phyloP scores from a whole-genome alignment of 2,797 vertebrate genomes.

The Oreonectes daqikongensis region DNA sequence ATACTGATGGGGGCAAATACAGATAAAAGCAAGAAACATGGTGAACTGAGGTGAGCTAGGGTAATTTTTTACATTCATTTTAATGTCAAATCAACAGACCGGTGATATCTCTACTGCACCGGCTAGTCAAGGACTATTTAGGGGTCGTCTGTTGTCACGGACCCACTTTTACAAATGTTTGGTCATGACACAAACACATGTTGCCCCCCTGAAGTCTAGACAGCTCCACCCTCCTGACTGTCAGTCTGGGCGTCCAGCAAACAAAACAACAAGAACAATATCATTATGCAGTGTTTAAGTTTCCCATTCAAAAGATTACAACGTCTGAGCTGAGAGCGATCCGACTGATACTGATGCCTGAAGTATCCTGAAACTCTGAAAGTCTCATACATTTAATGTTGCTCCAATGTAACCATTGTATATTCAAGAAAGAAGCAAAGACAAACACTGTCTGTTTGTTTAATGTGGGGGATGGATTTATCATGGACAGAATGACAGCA shows the following conservation, averaged over 20 bases:
- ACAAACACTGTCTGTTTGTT: constrained; percentile 42
- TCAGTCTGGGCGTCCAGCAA: constrained; percentile 37
- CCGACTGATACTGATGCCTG: constrained; percentile 6
- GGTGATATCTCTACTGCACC: neutral
- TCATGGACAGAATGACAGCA: constrained; percentile 20
- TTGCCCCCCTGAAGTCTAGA: constrained; percentile 28
- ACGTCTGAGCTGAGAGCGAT: constrained; percentile 33
- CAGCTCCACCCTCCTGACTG: constrained; percentile 32
- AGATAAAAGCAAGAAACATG: neutral
- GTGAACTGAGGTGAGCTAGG: neutral
- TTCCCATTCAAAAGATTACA: constrained; percentile 35
- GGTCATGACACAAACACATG: constrained; percentile 35
- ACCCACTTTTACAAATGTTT: constrained; percentile 20
- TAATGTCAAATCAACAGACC: neutral
- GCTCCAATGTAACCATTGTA: neutral
- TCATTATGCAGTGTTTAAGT: constrained; percentile 30
- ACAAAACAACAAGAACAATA: constrained; percentile 50
- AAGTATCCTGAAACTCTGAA: constrained; percentile 37
- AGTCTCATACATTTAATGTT: constrained; percentile 24
- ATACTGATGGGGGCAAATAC: neutral
- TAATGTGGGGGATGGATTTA: constrained; percentile 9
- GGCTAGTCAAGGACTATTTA: constrained; percentile 13
- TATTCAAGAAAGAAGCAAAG: constrained; percentile 22
- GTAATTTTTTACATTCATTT: neutral
- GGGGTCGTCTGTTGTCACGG: constrained; percentile 7